Base-by-base conservation (phyloP, 2,888 invertebrate species). In the Sinhomidia bicolor region DNA sequence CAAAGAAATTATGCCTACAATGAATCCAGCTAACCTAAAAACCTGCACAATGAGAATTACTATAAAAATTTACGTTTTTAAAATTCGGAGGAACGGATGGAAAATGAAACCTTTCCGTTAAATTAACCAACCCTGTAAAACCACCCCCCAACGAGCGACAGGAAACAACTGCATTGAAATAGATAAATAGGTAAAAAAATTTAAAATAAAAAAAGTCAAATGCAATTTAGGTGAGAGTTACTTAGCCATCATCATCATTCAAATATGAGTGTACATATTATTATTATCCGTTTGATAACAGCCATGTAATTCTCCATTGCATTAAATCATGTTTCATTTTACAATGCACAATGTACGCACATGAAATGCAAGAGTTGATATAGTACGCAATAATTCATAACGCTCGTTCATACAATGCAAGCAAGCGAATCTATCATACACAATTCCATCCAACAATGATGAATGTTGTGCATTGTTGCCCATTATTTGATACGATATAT, bases 31-130 rank as follows among this genome's bases (percentile, higher is more conserved):
- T 71, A 47, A 71, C 41, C 71, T 71, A 71, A 0, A 71, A 71
- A 71, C 23, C 44, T 71, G n/a, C n/a, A n/a, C n/a, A n/a, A 12
- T 71, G 26, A 68, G 9, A 0, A 3, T n/a, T 68, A 41, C n/a
- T n/a, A n/a, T n/a, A 1, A 44, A 23, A 47, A 23, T 10, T 1
- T 5, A 68, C 51, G 7, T 54, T 17, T n/a, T 54, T 10, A 54
- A 41, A 57, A 71, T 83, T 74, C 83, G 84, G 76, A 57, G 74
- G 60, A 84, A 60, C 57, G 60, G 76, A 60, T 62, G 57, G 62
- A 84, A 84, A 84, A 84, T 62, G 14, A 60, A 76, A 83, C 51
- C 83, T 74, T 74, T 83, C 60, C 74, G 41, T 60, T 32, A 36
- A 83, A 57, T 74, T 71, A 74, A 14, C 41, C 62, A 23, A 44